Evolutionary conservation across 2,888 invertebrate species (phyloP).

Genomic region (Orchesella flavescens): DNA sequence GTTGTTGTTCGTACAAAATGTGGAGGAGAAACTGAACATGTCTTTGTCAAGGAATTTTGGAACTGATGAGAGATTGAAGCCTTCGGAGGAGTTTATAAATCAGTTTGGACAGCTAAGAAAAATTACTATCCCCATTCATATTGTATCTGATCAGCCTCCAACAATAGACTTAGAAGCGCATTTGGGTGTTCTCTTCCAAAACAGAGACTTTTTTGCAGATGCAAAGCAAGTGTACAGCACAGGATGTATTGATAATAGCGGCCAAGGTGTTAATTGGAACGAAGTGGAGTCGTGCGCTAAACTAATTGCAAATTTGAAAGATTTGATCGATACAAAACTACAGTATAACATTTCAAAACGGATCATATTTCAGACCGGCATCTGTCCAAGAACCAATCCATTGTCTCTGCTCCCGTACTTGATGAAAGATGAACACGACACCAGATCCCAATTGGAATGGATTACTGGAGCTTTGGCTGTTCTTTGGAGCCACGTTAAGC

Average conservation of each 20-base stretch:
- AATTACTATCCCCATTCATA: not conserved
- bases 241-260: not conserved
- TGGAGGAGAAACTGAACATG: conserved; percentile 4
- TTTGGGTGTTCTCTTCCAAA: too few relatives aligned
- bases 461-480: conserved; percentile 20
- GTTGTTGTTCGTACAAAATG: not conserved
- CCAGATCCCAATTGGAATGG: not conserved
- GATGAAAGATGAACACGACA: not conserved
- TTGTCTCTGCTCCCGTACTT: not conserved
- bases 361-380: not conserved
- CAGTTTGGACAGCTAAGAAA: not conserved
- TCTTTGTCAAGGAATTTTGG: not conserved
- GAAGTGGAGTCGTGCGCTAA: not conserved
- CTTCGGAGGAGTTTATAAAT: not conserved
- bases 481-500: not conserved
- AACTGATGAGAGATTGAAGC: not conserved
- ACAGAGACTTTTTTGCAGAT: too few relatives aligned
- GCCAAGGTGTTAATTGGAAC: not conserved
- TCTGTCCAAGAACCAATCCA: conserved; percentile 1
- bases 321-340: not conserved
- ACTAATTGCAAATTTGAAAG: not conserved
- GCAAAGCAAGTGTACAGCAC: not conserved
- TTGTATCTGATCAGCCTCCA: not conserved
- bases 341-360: not conserved
- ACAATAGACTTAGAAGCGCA: not conserved